Conservation (phyloP, 2,113 vertebrate species). For the Crypturellus undulatus region DNA sequence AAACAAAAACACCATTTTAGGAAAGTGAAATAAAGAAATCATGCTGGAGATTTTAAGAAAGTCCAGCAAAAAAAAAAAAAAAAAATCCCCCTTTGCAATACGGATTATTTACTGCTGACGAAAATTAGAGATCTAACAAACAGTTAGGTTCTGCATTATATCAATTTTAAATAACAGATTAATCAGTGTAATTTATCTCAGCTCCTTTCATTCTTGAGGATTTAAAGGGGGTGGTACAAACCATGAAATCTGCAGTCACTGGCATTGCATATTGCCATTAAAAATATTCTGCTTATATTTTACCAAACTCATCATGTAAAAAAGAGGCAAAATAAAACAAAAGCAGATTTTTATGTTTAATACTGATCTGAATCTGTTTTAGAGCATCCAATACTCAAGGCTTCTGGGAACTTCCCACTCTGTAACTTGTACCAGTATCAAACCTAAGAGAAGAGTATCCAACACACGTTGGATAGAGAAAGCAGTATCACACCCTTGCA, state of each 20-base stretch:
- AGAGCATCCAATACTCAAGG: background rate
- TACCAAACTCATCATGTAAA: background rate
- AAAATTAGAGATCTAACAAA: too few species aligned
- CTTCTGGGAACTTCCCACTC: background rate
- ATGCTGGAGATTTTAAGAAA: too few species aligned
- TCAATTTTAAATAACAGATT: background rate
- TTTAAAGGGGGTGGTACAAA: background rate
- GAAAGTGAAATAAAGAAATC: too few species aligned
- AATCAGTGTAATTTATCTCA: background rate
- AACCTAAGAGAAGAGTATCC: background rate
- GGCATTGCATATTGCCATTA: background rate
- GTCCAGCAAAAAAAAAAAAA: too few species aligned
- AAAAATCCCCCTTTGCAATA: too few species aligned
- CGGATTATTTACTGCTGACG: too few species aligned
- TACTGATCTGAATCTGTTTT: background rate
- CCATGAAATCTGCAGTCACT: background rate
- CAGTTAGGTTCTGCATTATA: too few species aligned
- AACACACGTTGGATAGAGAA: background rate
- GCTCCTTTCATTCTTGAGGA: background rate
- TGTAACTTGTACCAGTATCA: background rate
- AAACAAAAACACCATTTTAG: too few species aligned
- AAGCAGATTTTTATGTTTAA: background rate
- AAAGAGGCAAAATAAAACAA: background rate
- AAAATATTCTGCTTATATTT: background rate
- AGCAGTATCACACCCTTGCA: background rate